phyloP scores from a whole-genome alignment of 2,888 invertebrate species.

The Thecophora atra region DNA sequence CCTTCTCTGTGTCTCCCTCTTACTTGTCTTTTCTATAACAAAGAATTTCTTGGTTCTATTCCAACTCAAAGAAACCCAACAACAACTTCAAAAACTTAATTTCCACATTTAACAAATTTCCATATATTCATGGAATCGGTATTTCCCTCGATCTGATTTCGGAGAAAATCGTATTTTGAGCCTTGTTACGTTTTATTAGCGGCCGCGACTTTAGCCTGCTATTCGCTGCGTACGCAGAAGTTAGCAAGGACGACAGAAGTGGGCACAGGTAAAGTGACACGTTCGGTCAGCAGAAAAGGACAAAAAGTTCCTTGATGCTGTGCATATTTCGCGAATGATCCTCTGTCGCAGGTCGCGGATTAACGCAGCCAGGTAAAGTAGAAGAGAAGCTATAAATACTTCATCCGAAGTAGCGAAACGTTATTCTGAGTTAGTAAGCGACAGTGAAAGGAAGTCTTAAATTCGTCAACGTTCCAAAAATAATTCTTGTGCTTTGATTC shows the following conservation, averaged over 20 bases:
- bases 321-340: slow-evolving; percentile 22
- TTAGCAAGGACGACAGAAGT: neutral
- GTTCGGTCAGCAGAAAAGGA: neutral
- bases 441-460: neutral
- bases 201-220: slow-evolving; percentile 8
- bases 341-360: neutral
- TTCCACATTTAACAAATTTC: too few species aligned
- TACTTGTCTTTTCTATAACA: too few species aligned
- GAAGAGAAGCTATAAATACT: slow-evolving; percentile 7
- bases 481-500: neutral
- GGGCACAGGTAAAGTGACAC: neutral
- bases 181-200: neutral
- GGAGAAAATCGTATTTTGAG: too few species aligned
- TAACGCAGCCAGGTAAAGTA: neutral
- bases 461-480: neutral
- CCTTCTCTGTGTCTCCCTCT: too few species aligned
- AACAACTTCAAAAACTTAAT: too few species aligned
- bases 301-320: neutral
- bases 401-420: neutral
- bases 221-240: neutral
- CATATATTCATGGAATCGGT: too few species aligned
- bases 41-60: neutral
- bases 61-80: too few species aligned
- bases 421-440: neutral
- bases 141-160: too few species aligned